phyloP scores from a whole-genome alignment of 2,797 vertebrate genomes.

The Picus viridis region DNA sequence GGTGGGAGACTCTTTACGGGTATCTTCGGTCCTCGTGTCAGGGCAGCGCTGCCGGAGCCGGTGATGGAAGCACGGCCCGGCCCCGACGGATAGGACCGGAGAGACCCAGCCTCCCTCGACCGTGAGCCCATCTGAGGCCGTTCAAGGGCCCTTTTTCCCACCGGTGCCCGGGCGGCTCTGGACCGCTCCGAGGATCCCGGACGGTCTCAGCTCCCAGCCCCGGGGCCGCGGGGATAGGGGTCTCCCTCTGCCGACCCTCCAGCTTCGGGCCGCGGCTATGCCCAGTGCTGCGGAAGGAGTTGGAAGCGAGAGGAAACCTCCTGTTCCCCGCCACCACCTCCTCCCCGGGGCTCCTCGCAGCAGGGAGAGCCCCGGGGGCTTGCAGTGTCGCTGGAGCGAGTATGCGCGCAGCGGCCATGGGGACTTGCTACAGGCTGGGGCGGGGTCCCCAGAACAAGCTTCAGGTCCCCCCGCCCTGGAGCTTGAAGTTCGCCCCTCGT shows the following conservation, averaged over 20 bases:
- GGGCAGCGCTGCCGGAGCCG: neutral
- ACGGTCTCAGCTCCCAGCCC: neutral
- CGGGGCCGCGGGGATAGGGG: neutral
- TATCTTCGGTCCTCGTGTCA: neutral
- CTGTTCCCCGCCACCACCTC: too few relatives aligned
- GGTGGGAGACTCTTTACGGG: neutral
- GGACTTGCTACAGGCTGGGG: neutral
- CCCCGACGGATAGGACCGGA: too few relatives aligned
- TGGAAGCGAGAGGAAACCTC: neutral
- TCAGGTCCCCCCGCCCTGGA: too few relatives aligned
- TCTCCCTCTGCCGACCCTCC: too few relatives aligned
- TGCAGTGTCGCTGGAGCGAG: accelerated
- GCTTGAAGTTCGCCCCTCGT: neutral
- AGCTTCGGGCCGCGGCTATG: neutral
- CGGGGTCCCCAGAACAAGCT: too few relatives aligned
- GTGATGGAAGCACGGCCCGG: neutral
- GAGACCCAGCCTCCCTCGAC: too few relatives aligned
- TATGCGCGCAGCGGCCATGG: neutral
- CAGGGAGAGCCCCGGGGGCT: neutral
- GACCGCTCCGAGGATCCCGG: too few relatives aligned
- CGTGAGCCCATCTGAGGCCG: neutral
- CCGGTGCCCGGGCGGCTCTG: neutral
- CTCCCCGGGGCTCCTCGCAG: neutral
- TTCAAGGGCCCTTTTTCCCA: neutral
- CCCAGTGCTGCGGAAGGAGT: neutral